Conservation (phyloP, 2,888 invertebrate genomes). For the Leptarthrus brevirostris region DNA sequence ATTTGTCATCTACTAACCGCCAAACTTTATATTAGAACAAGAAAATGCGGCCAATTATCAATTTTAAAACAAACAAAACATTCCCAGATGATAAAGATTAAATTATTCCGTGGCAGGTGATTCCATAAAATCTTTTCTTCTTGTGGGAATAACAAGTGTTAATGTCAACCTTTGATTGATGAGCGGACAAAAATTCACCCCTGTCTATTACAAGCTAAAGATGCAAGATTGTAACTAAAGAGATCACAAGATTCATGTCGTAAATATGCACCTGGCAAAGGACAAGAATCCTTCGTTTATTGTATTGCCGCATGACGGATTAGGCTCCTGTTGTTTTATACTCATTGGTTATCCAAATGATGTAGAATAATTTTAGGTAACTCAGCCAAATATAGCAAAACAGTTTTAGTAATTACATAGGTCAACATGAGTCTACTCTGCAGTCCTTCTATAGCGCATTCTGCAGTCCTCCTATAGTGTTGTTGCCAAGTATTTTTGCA, state of each 20-base stretch:
- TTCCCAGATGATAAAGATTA: too few species aligned
- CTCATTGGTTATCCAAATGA: not conserved
- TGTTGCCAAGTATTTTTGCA: too few species aligned
- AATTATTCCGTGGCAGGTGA: not conserved
- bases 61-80: too few species aligned
- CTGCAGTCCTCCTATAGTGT: too few species aligned
- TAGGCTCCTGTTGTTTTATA: not conserved
- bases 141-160: not conserved
- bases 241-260: not conserved
- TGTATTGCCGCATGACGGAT: not conserved
- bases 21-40: too few species aligned
- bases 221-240: conserved; percentile 17
- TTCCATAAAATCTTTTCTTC: not conserved
- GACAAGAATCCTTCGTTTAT: not conserved
- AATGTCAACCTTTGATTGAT: conserved; percentile 24
- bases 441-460: too few species aligned
- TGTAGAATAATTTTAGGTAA: too few species aligned
- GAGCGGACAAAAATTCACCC: not conserved
- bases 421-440: too few species aligned
- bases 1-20: too few species aligned
- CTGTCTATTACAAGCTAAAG: not conserved
- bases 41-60: too few species aligned
- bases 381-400: not conserved
- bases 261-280: conserved; percentile 11
- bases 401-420: too few species aligned